Conservation (phyloP, 2,888 invertebrate species). For the Leptinotarsa haldemani region DNA sequence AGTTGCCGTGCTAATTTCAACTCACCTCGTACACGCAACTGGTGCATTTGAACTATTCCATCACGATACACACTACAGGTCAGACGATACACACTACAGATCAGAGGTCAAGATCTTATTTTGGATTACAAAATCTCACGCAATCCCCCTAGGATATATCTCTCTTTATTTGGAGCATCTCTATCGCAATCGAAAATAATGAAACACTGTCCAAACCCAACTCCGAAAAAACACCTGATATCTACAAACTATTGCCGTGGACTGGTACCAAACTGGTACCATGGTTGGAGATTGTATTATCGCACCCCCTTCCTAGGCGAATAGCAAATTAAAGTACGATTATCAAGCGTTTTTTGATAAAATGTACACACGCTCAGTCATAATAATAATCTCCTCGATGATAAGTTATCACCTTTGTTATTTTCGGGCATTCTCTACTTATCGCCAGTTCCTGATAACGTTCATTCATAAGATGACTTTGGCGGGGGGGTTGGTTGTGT, state of each 20-base stretch:
- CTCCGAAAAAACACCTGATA: constrained; percentile 44
- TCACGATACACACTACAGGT: background rate
- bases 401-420: constrained; percentile 64
- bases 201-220: background rate
- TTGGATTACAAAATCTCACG: constrained; percentile 4
- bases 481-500: constrained; percentile 45
- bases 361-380: constrained; percentile 62
- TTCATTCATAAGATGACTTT: constrained; percentile 43
- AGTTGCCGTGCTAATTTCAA: background rate
- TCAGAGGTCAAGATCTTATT: constrained; percentile 8
- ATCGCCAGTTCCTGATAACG: constrained; percentile 42
- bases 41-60: constrained; percentile 2
- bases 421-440: constrained; percentile 56
- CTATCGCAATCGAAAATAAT: background rate
- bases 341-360: constrained; percentile 63
- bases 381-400: constrained; percentile 60
- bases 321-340: constrained; percentile 62
- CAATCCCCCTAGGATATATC: background rate
- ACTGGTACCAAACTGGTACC: constrained; percentile 52
- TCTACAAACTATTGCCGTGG: constrained; percentile 55
- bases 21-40: background rate
- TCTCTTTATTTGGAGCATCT: constrained; percentile 9
- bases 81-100: background rate
- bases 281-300: constrained; percentile 60
- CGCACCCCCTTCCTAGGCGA: constrained; percentile 60